Evolutionary conservation across 2,888 invertebrate species (phyloP).

Genomic region (Tinea trinotella): DNA sequence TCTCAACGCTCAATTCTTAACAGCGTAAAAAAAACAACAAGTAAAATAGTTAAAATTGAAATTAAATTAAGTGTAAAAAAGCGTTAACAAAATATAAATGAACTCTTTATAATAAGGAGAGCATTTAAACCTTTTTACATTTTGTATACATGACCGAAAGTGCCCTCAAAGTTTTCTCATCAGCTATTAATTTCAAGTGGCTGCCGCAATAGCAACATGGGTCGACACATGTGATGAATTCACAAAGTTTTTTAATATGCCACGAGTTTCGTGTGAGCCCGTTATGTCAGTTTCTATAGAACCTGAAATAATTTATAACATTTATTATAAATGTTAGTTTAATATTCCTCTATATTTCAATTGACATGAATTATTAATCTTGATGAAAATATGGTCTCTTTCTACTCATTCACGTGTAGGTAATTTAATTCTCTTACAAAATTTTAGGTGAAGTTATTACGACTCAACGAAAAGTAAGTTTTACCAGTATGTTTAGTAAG

Average conservation of each 20-base stretch:
- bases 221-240: constrained; percentile 17
- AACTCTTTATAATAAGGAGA: neutral
- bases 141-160: constrained; percentile 17
- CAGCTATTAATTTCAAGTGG: constrained; percentile 32
- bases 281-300: constrained; percentile 8
- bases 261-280: constrained; percentile 1
- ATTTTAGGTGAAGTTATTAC: too few species aligned
- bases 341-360: neutral
- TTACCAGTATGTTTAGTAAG: too few species aligned
- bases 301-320: constrained; percentile 5
- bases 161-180: constrained; percentile 28
- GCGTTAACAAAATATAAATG: neutral
- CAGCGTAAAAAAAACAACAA: neutral
- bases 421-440: too few species aligned
- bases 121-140: neutral
- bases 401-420: too few species aligned
- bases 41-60: neutral
- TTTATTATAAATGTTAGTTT: neutral
- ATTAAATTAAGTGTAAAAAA: neutral
- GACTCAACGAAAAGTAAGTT: too few species aligned
- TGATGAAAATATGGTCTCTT: too few species aligned
- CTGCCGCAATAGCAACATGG: constrained; percentile 27
- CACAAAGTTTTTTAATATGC: constrained; percentile 17
- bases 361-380: too few species aligned
- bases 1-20: too few species aligned